Base-by-base conservation (phyloP, 2,888 invertebrate genomes). In the Phyllotreta cruciferae region DNA sequence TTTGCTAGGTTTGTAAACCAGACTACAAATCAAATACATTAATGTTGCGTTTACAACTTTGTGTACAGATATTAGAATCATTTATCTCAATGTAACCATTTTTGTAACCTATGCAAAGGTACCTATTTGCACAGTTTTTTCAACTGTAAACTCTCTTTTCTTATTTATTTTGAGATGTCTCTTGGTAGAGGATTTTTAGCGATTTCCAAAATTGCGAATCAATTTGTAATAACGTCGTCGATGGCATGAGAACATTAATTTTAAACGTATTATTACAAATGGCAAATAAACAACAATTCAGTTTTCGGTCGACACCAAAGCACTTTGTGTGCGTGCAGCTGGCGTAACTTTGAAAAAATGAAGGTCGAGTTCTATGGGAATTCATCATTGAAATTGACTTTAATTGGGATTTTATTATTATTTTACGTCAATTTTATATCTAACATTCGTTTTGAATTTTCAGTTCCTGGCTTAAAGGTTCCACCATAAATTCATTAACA, bases 241-340 rank as follows among this genome's bases (percentile, higher is more conserved):
- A 56, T 68, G 49, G 60, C 66, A 66, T 68, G 68, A 56, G 62
- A 44, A 61, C 54, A 63, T 10, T 35, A 68, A 68, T 66, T 66
- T 66, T 63, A 13, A 64, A 63, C 63, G 54, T 68, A 60, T 68
- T 58, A 68, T 66, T 66, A 66, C 14, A 45, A 57, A 49, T 39
- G 53, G 7, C 10, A 24, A 56, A 52, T 35, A 58, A 68, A 66
- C 47, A 66, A 57, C 50, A 62, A 60, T 64, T 52, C 60, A 41
- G 53, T 68, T 70, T 71, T 71, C 71, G 70, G 71, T 64, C 58
- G 64, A 71, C 66, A 70, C 67, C 67, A 70, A 70, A 71, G 70
- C 66, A 62, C 45, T 67, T 68, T 66, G 64, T 66, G 64, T 52
- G 69, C 72, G 71, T 71, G 71, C 70, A 71, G 67, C 69, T 69